Evolutionary conservation across 2,797 vertebrate species (phyloP).

Genomic region (Aulostomus chinensis): DNA sequence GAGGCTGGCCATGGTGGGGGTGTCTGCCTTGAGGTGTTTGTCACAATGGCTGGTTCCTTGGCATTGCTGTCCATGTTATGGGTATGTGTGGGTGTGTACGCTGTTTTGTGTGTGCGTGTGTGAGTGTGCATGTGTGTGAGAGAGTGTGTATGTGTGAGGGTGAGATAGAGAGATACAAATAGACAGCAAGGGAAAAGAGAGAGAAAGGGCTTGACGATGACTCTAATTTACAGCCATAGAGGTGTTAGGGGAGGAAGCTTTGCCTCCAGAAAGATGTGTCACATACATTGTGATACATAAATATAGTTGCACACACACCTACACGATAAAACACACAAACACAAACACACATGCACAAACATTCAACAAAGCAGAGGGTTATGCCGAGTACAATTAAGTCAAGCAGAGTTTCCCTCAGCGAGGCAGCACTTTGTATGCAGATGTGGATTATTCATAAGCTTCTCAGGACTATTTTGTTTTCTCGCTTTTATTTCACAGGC

Average conservation of each 20-base stretch:
- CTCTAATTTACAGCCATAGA: slow-evolving; percentile 29
- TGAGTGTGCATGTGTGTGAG: background rate
- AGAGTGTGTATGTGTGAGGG: background rate
- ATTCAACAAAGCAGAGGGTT: slow-evolving; percentile 14
- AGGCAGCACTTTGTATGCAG: slow-evolving; percentile 1
- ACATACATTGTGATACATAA: too few species aligned
- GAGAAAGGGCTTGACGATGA: slow-evolving; percentile 6
- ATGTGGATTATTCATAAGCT: slow-evolving; percentile 10
- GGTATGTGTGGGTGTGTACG: slow-evolving; percentile 10
- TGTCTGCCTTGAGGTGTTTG: slow-evolving; percentile 57
- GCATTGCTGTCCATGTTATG: slow-evolving; percentile 34
- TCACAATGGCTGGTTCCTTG: slow-evolving; percentile 53
- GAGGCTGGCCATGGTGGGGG: slow-evolving; percentile 49
- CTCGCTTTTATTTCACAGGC: too few species aligned
- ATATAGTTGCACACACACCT: slow-evolving; percentile 16
- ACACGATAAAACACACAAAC: background rate
- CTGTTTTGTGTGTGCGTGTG: background rate
- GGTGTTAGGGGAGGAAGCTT: slow-evolving; percentile 14
- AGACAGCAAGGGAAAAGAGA: slow-evolving; percentile 20
- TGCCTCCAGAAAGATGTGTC: too few species aligned
- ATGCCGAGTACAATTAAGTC: slow-evolving; percentile 6
- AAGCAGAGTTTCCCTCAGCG: background rate
- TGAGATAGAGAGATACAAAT: too few species aligned
- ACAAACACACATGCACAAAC: background rate
- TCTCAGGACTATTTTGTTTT: too few species aligned